These are phyloP conservation scores for Plotosus lineatus DNA, from an alignment of 2,113 vertebrate genomes.

Conservation along the genomic window DNA sequence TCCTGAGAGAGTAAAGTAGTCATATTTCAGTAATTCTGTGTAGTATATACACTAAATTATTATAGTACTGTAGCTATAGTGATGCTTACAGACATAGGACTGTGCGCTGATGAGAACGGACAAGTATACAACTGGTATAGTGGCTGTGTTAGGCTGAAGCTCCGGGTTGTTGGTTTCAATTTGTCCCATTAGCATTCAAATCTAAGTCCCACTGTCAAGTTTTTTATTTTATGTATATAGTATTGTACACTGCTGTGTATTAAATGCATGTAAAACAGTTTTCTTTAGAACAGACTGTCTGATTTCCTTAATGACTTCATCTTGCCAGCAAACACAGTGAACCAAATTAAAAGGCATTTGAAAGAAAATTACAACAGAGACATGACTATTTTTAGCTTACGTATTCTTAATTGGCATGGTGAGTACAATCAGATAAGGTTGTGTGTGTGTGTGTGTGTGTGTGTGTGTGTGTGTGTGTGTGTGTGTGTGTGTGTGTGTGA, in stretches of 20 bases:
- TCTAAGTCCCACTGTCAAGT: neutral
- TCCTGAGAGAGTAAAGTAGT: too few species aligned
- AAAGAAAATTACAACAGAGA: slow-evolving; percentile 63
- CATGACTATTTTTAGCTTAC: slow-evolving; percentile 64
- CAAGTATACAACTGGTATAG: neutral
- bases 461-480: slow-evolving; percentile 22
- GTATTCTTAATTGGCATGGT: slow-evolving; percentile 71
- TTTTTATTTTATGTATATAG: neutral
- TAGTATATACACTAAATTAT: too few species aligned
- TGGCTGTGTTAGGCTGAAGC: neutral
- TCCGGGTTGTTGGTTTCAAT: neutral
- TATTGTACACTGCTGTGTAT: neutral
- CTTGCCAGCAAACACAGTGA: slow-evolving; percentile 37
- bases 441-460: slow-evolving; percentile 19
- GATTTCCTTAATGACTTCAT: slow-evolving; percentile 40
- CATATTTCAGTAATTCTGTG: too few species aligned
- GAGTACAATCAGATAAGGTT: slow-evolving; percentile 71
- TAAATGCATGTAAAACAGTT: slow-evolving; percentile 16
- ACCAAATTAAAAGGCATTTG: slow-evolving; percentile 64
- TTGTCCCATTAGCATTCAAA: neutral
- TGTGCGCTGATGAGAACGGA: too few species aligned
- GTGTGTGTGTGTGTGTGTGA: slow-evolving; percentile 53
- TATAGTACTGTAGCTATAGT: too few species aligned
- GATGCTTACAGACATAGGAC: too few species aligned
- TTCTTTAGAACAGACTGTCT: slow-evolving; percentile 19